Base-by-base conservation (phyloP, 2,888 invertebrate species). In the Drosophila meridionalis region DNA sequence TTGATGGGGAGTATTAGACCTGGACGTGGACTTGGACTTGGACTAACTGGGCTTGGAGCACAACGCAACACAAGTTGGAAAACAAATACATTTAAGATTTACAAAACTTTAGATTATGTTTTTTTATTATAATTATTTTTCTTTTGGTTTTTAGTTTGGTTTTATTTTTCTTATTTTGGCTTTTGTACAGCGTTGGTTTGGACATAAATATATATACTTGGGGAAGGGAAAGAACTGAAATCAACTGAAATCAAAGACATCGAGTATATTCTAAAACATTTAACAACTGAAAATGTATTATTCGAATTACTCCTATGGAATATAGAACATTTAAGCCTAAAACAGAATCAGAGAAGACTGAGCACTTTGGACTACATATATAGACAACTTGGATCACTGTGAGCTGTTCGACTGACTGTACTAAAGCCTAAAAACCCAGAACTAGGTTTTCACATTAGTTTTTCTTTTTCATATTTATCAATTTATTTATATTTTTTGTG, bases 181-280 rank as follows among this genome's bases (percentile, higher is more conserved):
- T 76, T 84, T 86, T 75, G 73, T 83, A 83, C 83, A 83, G 87
- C 89, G 62, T 69, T 56, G 47, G 34, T 36, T 74, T 58, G 45
- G 62, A 79, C 66, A 62, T 47, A 64, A 28, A 68, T 40, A 40
- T 50, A 59, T 69, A 76, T 38, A 73, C 50, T 58, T 47, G 0
- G 34, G 50, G 12, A 38, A n/a, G 20, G 30, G 30, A 48, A 36
- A 50, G 30, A 61, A 50, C 50, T 11, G 50, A 52, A 26, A 45
- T 70, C 71, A 82, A 82, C 48, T 62, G 61, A 84, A 89, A 87
- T 76, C 59, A 83, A 76, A 83, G 74, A 87, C 87, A 84, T 80
- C 73, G 83, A 88, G 76, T 65, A 59, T 55, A 50, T 34, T 55
- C 55, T 55, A 55, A 38, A 5, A 59, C 34, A 52, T 55, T 34